A percentile compares a stretch with the other conserved stretches of the same genome.
Evolutionary conservation across 2,888 invertebrate genomes (phyloP).

Genomic region (Mactromeris polynyma): DNA sequence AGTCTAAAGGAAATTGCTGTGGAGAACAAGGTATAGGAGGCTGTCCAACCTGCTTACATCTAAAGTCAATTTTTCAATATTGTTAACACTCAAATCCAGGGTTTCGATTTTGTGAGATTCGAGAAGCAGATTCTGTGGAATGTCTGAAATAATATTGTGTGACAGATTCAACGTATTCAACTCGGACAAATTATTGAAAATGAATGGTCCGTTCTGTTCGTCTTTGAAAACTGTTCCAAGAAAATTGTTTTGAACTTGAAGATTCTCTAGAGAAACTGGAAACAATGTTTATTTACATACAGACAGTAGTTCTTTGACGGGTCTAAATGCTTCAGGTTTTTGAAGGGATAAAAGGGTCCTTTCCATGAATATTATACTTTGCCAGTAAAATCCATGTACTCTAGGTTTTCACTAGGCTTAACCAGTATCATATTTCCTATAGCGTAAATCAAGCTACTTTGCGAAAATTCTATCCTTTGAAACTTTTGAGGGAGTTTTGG

Average conservation of each 20-base stretch:
- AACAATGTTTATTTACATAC: conserved; percentile 22
- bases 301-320: conserved; percentile 41
- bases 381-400: conserved; percentile 33
- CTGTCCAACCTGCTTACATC: not conserved
- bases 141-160: conserved; percentile 28
- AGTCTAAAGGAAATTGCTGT: not conserved
- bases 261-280: conserved; percentile 14
- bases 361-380: conserved; percentile 36
- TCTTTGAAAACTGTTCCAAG: not conserved
- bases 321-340: not conserved
- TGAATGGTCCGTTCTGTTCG: not conserved
- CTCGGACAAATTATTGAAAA: conserved; percentile 1
- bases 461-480: not conserved
- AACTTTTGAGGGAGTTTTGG: conserved; percentile 1
- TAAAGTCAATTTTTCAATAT: conserved; percentile 20
- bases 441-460: not conserved
- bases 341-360: conserved; percentile 23
- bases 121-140: conserved; percentile 12
- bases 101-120: conserved; percentile 1
- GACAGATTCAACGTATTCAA: conserved; percentile 32
- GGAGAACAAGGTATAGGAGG: conserved; percentile 11
- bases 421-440: not conserved
- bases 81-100: conserved; percentile 41
- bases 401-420: not conserved
- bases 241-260: conserved; percentile 11